These are phyloP conservation scores for Embidobia sp. DNA, from an alignment of 2,888 invertebrate genomes.

Conservation along the genomic window DNA sequence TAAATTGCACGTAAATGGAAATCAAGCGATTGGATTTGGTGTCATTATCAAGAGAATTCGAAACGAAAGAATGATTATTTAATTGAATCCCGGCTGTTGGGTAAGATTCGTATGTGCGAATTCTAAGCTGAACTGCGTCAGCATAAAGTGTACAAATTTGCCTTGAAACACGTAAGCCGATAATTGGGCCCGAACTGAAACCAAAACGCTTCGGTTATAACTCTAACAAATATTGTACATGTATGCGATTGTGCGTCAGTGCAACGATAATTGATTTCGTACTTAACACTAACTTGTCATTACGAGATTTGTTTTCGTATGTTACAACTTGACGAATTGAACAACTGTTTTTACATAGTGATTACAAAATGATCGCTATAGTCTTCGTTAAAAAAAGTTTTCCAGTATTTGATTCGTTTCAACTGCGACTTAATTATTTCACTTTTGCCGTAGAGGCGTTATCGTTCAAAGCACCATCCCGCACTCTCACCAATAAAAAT, in stretches of 20 bases:
- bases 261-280: constrained; percentile 55
- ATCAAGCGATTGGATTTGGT: too few relatives aligned
- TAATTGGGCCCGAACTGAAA: constrained; percentile 31
- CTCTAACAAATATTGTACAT: constrained; percentile 60
- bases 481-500: constrained; percentile 25
- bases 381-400: constrained; percentile 34
- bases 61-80: too few relatives aligned
- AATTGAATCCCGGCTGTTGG: too few relatives aligned
- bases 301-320: constrained; percentile 48
- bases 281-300: constrained; percentile 53
- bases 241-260: constrained; percentile 60
- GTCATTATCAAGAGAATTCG: too few relatives aligned
- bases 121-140: too few relatives aligned
- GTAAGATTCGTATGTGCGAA: too few relatives aligned
- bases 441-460: constrained; percentile 15
- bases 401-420: constrained; percentile 10
- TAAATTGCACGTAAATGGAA: too few relatives aligned
- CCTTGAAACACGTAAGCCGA: constrained; percentile 24
- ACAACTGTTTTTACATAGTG: constrained; percentile 41
- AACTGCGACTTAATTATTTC: not conserved
- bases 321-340: constrained; percentile 44
- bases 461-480: constrained; percentile 3
- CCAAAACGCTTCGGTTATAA: constrained; percentile 22
- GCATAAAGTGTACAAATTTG: too few relatives aligned
- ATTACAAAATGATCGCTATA: constrained; percentile 47